phyloP scores from a whole-genome alignment of 1,140 invertebrate species.

The Glomeris maerens region DNA sequence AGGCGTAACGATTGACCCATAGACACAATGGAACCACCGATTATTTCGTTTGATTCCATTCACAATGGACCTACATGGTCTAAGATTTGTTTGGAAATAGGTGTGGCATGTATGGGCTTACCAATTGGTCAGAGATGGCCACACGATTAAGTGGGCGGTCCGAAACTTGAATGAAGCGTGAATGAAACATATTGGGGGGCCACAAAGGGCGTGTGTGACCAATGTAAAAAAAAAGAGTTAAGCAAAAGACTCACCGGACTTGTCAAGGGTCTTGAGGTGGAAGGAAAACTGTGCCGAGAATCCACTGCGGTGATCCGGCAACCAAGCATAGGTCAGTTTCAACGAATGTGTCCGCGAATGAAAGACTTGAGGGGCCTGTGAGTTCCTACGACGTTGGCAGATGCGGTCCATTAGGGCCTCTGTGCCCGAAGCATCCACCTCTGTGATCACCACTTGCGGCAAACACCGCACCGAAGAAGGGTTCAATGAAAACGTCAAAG shows the following conservation, averaged over 20 bases:
- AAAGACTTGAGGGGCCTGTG: slow-evolving; percentile 1
- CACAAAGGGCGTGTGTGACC: too few relatives aligned
- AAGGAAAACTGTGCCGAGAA: neutral
- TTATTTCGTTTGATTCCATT: too few relatives aligned
- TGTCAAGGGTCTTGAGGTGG: neutral
- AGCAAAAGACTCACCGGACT: neutral
- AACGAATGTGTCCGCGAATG: slow-evolving; percentile 1
- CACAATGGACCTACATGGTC: too few relatives aligned
- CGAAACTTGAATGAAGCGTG: too few relatives aligned
- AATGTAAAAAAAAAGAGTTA: too few relatives aligned
- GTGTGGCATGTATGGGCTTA: too few relatives aligned
- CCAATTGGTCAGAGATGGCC: too few relatives aligned
- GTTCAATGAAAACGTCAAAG: neutral
- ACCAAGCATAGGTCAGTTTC: neutral
- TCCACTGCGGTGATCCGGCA: neutral
- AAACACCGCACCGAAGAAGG: neutral
- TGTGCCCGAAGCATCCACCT: neutral
- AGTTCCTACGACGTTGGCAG: neutral
- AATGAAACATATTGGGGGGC: too few relatives aligned
- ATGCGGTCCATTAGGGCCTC: neutral
- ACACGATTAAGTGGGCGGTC: too few relatives aligned
- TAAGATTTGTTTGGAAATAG: too few relatives aligned
- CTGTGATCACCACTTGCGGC: neutral
- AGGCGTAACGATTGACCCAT: too few relatives aligned
- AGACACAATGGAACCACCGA: too few relatives aligned